These are phyloP conservation scores for Metopolophium dirhodum DNA, from an alignment of 1,140 invertebrate species.

Conservation along the genomic window DNA sequence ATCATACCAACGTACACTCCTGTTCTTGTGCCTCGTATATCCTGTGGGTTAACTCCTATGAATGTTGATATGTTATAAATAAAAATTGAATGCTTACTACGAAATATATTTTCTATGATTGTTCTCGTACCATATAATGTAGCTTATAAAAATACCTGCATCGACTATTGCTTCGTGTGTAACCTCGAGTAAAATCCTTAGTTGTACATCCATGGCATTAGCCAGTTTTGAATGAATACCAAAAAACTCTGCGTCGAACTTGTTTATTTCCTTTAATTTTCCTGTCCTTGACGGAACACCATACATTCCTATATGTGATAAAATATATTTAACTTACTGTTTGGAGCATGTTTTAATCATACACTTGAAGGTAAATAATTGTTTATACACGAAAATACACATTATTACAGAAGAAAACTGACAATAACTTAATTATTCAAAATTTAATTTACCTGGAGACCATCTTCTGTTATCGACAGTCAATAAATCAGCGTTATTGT, in stretches of 20 bases:
- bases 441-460: conserved; percentile 60
- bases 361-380: not conserved
- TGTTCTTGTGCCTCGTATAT: conserved; percentile 66
- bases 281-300: conserved; percentile 55
- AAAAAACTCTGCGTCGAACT: conserved; percentile 59
- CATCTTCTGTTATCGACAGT: conserved; percentile 68
- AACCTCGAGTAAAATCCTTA: conserved; percentile 58
- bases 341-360: not conserved
- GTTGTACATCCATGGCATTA: conserved; percentile 53
- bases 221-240: conserved; percentile 58
- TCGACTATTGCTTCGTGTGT: conserved; percentile 59
- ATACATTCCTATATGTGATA: conserved; percentile 43
- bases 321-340: not conserved
- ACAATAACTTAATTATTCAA: not conserved
- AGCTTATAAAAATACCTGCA: conserved; percentile 59
- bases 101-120: too few relatives aligned
- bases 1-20: conserved; percentile 67
- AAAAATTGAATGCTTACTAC: not conserved
- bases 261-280: conserved; percentile 58
- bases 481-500: conserved; percentile 69
- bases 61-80: not conserved
- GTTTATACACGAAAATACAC: not conserved
- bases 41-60: conserved; percentile 64
- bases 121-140: too few relatives aligned
- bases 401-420: not conserved